Percentiles rank a stretch among this genome's conserved stretches.
phyloP scores from a whole-genome alignment of 2,888 invertebrate genomes.

The Psylliodes chrysocephalus region DNA sequence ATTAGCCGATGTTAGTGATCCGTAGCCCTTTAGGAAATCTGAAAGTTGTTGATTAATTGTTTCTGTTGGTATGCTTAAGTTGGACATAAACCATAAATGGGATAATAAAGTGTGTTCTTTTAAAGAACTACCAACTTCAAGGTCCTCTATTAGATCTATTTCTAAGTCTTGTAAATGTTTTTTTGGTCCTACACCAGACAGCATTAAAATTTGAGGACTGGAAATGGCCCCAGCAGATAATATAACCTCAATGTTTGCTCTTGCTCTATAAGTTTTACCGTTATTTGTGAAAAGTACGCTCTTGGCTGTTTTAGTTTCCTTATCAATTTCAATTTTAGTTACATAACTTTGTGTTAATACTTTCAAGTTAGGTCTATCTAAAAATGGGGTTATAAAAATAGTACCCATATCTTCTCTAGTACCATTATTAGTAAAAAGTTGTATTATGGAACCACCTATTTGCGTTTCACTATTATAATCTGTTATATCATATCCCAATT shows the following conservation, averaged over 20 bases:
- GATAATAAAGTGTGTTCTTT: slow-evolving; percentile 70
- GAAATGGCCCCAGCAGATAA: slow-evolving; percentile 74
- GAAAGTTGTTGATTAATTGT: background rate
- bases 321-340: too few species aligned
- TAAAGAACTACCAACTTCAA: slow-evolving; percentile 68
- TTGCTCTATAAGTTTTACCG: slow-evolving; percentile 49
- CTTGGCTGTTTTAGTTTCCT: slow-evolving; percentile 61
- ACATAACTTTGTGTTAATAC: slow-evolving; percentile 76
- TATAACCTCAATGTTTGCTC: slow-evolving; percentile 71
- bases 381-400: slow-evolving; percentile 77
- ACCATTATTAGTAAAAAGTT: slow-evolving; percentile 75
- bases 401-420: slow-evolving; percentile 79
- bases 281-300: slow-evolving; percentile 62
- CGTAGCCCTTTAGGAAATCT: slow-evolving; percentile 2
- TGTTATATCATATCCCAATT: slow-evolving; percentile 73
- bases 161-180: slow-evolving; percentile 64
- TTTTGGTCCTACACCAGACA: slow-evolving; percentile 73
- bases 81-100: slow-evolving; percentile 57
- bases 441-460: slow-evolving; percentile 70
- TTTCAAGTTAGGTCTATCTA: slow-evolving; percentile 72
- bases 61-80: slow-evolving; percentile 29
- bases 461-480: slow-evolving; percentile 75
- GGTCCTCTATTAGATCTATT: slow-evolving; percentile 63
- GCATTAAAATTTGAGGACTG: slow-evolving; percentile 74
- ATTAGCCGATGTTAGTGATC: slow-evolving; percentile 29